Base-by-base conservation (phyloP, 2,888 invertebrate species). In the Graphium colonna region DNA sequence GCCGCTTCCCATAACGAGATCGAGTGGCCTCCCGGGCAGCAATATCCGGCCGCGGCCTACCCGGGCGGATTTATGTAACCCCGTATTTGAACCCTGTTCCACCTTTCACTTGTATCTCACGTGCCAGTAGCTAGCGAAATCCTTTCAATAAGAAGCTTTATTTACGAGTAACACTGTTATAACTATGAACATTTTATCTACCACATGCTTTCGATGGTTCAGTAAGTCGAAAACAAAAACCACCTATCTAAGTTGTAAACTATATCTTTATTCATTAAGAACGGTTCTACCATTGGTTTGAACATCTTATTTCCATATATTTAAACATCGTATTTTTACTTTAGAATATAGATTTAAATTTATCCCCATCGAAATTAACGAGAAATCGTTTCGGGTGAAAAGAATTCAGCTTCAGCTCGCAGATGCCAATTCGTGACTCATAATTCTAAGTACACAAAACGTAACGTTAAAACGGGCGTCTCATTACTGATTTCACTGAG, bases 11-110 rank as follows among this genome's bases (percentile, higher is more conserved):
- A 53, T 53, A 49, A 49, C 48, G 38, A 15, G 21, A 44, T 44
- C 44, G 49, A 33, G 31, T 16, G 49, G 39, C 53, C 43, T 48
- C 21, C 44, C 44, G 53, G 49, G 4, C 44, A 31, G 44, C 50
- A 55, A 55, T 55, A 50, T 55, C 54, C 54, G 49, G 9, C 41
- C 46, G 46, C 38, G 50, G 50, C 46, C 36, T 50, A 43, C 38
- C 48, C 41, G 39, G 36, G 10, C 41, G 53, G 60, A 59, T 60
- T 63, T 58, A 64, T 61, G 50, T 54, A 50, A 51, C 52, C 57
- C 56, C 56, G 57, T 62, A 54, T 63, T 36, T 53, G 57, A 57
- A 15, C 44, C 36, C 36, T 54, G 38, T 28, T n/a, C n/a, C n/a
- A n/a, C n/a, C n/a, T n/a, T n/a, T n/a, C n/a, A n/a, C n/a, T n/a